phyloP scores from a whole-genome alignment of 37 sponge, comb jelly and placozoan species.

The Sycon ciliatum region DNA sequence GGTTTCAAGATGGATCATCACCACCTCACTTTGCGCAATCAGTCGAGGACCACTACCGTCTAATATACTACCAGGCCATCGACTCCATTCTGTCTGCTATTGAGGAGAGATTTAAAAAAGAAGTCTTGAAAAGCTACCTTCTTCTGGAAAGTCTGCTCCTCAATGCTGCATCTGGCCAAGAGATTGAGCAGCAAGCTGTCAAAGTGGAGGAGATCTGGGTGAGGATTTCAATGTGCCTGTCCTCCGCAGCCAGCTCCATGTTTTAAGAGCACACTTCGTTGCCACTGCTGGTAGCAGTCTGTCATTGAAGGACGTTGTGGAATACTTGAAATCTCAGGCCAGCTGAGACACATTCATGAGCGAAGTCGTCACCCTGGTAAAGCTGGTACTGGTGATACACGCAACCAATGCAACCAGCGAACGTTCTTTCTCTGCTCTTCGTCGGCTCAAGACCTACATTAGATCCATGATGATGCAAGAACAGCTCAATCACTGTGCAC shows the following conservation, averaged over 20 bases:
- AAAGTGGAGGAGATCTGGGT: no score
- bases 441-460: conserved; percentile 48
- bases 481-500: conserved; percentile 42
- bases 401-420: conserved; percentile 42
- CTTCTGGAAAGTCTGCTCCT: conserved; percentile 16
- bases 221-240: no score
- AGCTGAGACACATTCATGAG: conserved; percentile 14
- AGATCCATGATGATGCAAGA: conserved; percentile 63
- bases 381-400: conserved; percentile 51
- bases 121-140: not conserved
- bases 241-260: no score
- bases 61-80: conserved; percentile 12
- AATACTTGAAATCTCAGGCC: no score
- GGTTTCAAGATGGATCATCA: conserved; percentile 12
- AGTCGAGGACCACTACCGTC: not conserved
- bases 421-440: conserved; percentile 64
- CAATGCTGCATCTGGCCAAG: no score
- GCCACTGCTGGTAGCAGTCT: no score
- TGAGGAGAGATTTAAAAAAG: conserved; percentile 1
- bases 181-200: no score
- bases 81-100: conserved; percentile 1
- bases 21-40: not conserved
- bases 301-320: no score
- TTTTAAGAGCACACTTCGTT: no score
- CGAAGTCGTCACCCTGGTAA: conserved; percentile 45